Base-by-base conservation (phyloP, 2,113 vertebrate species). In the Brachionichthys hirsutus region DNA sequence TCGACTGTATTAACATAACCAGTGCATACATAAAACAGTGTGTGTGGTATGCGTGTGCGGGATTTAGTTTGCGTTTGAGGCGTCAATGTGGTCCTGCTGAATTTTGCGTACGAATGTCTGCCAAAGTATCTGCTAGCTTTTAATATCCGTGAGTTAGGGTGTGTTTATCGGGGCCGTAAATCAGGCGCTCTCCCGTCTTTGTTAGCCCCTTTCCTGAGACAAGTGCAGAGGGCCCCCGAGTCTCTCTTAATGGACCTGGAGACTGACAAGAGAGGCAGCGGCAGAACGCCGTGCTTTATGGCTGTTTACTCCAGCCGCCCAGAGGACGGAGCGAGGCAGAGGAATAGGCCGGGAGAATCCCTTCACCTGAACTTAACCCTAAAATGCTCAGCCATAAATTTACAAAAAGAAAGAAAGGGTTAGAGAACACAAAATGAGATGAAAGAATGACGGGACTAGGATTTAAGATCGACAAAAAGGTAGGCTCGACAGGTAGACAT, bases 321-420 rank as follows among this genome's bases (percentile, higher is more conserved):
- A 54, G 70, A 62, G 75, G 66, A 73, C 30, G 49, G 67, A 60
- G 42, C 34, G 34, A 65, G 66, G 61, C 63, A 70, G 57, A 53
- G 64, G 45, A 19, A 49, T n/a, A 64, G 75, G 47, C 3, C 5
- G 7, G n/a, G 42, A 49, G 69, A 66, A 72, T 80, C 80, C 75
- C 61, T 75, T 84, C 80, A 77, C 85, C 85, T 86, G 80, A 86
- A 87, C 82, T 82, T 89, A 84, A 87, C 84, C 82, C 65, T 44
- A 66, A 79, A 74, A 84, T 64, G 73, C 77, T 17, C 71, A 17
- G 47, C 60, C 50, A 56, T 86, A 87, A 87, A 86, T 88, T 74
- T 38, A 64, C 14, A 34, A 53, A 54, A 44, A 22, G n/a, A 64
- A 43, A 50, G 42, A 38, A 70, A 48, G 73, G 24, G 49, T 2